Evolutionary conservation across 2,888 invertebrate genomes (phyloP), one percentile per base, ranked within the genome.

Genomic region (Mactromeris polynyma): DNA sequence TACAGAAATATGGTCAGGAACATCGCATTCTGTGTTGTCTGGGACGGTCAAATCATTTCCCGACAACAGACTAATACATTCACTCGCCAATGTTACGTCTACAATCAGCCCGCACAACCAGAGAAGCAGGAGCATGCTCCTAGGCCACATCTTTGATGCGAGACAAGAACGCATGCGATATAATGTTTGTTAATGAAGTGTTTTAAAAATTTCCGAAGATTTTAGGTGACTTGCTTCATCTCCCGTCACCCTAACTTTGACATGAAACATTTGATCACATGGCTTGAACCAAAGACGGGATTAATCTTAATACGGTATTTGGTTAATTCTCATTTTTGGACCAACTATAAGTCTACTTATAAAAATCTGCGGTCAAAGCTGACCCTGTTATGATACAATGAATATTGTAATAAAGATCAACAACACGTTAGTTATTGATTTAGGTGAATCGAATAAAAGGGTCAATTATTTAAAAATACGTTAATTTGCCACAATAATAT

Each of bases 31-130:
- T n/a, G 78, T 64, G 14, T 73, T 77, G 42, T 38, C 42, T 19
- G 82, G 64, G 58, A 89, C 82, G n/a, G 51, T 81, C 58, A 89
- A 58, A 46, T 81, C 81, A 19, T 17, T 77, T 21, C 78, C 79
- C 14, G 79, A 31, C 21, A 88, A 21, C 19, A 88, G 38, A 31
- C 17, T 40, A 7, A 40, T 51, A 73, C 87, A 88, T 17, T 88
- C 87, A 36, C 78, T 58, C 33, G 82, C 86, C 19, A 46, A 36
- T 33, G 58, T 73, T n/a, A 36, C 54, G 14, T 82, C 86, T 51
- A 82, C 58, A 54, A 42, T 31, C 31, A 82, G 26, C 54, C 64
- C 73, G 21, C 54, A 17, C 77, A 87, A 19, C 77, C 82, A 82
- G n/a, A 82, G 6, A 21, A 82, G 42, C 82, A 58, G 33, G n/a